These are phyloP conservation scores for Diplazon laetatorius DNA, from an alignment of 2,888 invertebrate genomes.

Conservation along the genomic window DNA sequence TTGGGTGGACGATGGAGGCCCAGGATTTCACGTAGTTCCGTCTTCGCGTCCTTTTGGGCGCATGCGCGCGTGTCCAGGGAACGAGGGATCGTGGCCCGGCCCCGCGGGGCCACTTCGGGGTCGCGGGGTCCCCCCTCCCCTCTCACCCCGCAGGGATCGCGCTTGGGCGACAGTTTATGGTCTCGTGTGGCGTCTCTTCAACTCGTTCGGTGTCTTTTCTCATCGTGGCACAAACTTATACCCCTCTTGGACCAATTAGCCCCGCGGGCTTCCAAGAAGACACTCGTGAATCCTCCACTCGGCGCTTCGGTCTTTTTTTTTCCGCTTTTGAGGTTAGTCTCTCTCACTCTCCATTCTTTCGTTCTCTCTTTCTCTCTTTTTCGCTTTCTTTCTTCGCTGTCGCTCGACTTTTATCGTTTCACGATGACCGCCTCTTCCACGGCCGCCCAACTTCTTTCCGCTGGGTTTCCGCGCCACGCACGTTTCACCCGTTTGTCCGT, in stretches of 20 bases:
- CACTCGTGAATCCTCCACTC: conserved; percentile 65
- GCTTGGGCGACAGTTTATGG: conserved; percentile 82
- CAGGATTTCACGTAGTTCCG: conserved; percentile 46
- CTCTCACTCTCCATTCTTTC: conserved; percentile 13
- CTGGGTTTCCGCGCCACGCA: conserved; percentile 36
- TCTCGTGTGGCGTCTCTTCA: conserved; percentile 69
- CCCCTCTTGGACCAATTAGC: conserved; percentile 78
- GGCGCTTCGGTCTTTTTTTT: conserved; percentile 23
- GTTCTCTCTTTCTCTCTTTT: conserved; percentile 46
- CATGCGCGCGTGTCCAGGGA: conserved; percentile 17
- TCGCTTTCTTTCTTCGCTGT: conserved; percentile 58
- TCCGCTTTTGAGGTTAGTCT: conserved; percentile 22
- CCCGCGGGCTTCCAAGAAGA: conserved; percentile 79
- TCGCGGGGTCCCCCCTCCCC: conserved; percentile 69
- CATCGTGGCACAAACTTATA: conserved; percentile 34
- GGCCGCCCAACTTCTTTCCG: conserved; percentile 59
- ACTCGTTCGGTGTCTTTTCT: conserved; percentile 47
- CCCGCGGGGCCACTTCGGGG: conserved; percentile 58
- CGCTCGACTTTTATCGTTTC: conserved; percentile 71
- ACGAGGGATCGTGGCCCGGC: conserved; percentile 19
- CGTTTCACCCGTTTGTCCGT: neutral
- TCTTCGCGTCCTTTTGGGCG: conserved; percentile 23
- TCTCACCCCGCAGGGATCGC: no score
- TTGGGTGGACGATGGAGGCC: conserved; percentile 31
- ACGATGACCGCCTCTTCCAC: conserved; percentile 65